Conservation (phyloP, 2,797 vertebrate species). For the Myioborus melanocephalus region DNA sequence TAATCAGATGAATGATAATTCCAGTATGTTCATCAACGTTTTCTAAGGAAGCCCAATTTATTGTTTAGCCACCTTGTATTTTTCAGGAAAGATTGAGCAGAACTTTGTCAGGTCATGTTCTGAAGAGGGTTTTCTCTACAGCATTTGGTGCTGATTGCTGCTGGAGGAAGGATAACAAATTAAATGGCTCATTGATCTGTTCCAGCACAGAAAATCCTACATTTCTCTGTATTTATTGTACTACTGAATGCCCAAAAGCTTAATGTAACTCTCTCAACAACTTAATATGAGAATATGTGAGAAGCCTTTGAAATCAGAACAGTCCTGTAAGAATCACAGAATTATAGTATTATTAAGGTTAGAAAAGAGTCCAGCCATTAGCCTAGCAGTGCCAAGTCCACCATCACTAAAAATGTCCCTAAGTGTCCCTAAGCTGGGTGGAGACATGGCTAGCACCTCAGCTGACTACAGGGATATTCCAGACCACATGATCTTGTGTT, state of each 20-base stretch:
- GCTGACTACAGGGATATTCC: background rate
- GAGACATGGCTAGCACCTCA: background rate
- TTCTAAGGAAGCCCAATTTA: background rate
- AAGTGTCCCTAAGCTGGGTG: background rate
- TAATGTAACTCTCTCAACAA: background rate
- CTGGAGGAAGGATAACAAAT: constrained; percentile 20
- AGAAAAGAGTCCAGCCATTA: background rate
- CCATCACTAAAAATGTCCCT: background rate
- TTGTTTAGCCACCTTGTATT: background rate
- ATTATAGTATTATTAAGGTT: background rate
- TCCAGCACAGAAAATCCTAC: background rate
- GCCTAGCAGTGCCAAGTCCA: background rate
- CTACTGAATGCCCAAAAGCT: background rate
- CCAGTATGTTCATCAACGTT: background rate
- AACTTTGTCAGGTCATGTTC: background rate
- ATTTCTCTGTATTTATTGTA: background rate
- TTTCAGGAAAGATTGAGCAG: background rate
- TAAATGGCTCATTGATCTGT: constrained; percentile 21
- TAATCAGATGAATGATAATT: background rate
- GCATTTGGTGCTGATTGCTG: background rate
- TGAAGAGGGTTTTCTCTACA: background rate
- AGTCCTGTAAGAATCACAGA: background rate
- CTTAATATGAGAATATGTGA: background rate
- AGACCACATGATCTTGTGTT: background rate
- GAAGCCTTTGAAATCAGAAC: background rate